These are phyloP conservation scores for Dynastes hyllus DNA, from an alignment of 2,888 invertebrate species.

Conservation along the genomic window DNA sequence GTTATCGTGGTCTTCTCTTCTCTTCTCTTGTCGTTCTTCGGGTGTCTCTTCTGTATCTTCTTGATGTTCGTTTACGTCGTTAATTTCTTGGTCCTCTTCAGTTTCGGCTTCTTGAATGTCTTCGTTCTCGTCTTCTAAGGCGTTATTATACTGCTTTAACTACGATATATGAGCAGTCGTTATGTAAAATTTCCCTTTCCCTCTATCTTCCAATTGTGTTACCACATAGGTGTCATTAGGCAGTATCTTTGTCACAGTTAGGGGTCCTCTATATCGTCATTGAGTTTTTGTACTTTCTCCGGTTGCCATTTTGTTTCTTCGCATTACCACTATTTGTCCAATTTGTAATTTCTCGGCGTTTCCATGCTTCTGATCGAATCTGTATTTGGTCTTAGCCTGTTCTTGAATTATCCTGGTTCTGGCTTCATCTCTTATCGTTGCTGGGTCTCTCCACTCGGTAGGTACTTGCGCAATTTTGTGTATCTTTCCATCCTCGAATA, in stretches of 20 bases:
- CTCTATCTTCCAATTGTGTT: background rate
- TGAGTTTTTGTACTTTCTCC: background rate
- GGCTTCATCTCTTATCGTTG: background rate
- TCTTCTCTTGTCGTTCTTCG: too few relatives aligned
- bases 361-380: background rate
- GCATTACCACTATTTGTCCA: background rate
- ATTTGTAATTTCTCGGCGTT: background rate
- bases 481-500: background rate
- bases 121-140: too few relatives aligned
- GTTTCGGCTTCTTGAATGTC: too few relatives aligned
- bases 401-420: background rate
- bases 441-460: background rate
- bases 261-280: too few relatives aligned
- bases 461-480: background rate
- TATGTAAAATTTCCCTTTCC: background rate
- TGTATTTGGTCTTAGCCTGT: background rate
- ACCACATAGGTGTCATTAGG: background rate
- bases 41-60: too few relatives aligned
- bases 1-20: background rate
- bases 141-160: too few relatives aligned
- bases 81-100: too few relatives aligned
- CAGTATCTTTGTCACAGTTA: background rate
- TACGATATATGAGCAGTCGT: background rate
- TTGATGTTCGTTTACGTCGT: too few relatives aligned
- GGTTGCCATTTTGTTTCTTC: constrained; percentile 1